Conservation (phyloP, 2,888 invertebrate genomes). For the Gandaritis pyraliata region DNA sequence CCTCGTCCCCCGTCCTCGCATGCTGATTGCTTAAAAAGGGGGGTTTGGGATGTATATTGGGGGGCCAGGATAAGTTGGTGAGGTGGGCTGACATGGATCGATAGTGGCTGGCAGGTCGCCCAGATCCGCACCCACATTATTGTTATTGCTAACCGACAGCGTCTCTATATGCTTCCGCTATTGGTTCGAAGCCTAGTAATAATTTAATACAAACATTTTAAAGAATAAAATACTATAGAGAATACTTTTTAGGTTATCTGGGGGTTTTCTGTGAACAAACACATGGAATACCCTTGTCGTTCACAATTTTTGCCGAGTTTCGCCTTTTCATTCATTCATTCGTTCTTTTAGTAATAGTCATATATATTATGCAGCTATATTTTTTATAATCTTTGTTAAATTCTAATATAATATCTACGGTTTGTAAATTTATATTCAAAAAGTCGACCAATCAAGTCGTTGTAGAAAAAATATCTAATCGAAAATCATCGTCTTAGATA, state of each 20-base stretch:
- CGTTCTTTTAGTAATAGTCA: too few relatives aligned
- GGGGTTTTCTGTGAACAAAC: constrained; percentile 10
- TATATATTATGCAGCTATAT: too few relatives aligned
- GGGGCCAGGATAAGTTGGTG: constrained; percentile 68
- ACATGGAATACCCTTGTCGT: too few relatives aligned
- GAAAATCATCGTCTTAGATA: too few relatives aligned
- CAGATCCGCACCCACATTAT: constrained; percentile 80
- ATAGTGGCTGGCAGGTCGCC: constrained; percentile 83
- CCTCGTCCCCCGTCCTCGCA: constrained; percentile 55
- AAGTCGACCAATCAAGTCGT: too few relatives aligned
- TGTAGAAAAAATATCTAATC: too few relatives aligned
- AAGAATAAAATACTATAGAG: constrained; percentile 45
- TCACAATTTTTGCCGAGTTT: too few relatives aligned
- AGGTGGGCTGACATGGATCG: constrained; percentile 70
- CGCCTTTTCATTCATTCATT: too few relatives aligned
- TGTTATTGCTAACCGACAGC: constrained; percentile 80
- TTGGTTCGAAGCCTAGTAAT: constrained; percentile 77
- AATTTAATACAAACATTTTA: constrained; percentile 68
- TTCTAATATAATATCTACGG: too few relatives aligned
- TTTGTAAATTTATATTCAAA: too few relatives aligned
- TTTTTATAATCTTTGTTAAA: too few relatives aligned
- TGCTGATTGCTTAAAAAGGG: constrained; percentile 54
- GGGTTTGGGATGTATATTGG: constrained; percentile 64
- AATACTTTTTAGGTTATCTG: constrained; percentile 47
- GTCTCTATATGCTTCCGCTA: constrained; percentile 77